Percentiles rank a stretch among this genome's conserved stretches.
These are phyloP conservation scores for Pyxicephalus adspersus DNA, from an alignment of 2,113 vertebrate species.

Conservation along the genomic window DNA sequence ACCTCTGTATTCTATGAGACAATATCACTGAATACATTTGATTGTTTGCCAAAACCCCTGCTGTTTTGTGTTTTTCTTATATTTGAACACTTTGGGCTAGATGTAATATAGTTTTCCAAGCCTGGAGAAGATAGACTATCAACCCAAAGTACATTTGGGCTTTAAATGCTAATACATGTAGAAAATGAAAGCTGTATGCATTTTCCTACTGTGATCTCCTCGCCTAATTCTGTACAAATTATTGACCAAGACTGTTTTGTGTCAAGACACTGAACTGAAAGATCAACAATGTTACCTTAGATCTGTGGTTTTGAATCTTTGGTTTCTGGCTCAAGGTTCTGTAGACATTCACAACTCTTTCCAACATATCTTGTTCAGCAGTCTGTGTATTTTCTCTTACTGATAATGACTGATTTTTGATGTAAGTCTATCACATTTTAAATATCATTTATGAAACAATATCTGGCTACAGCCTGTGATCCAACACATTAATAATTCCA, in stretches of 20 bases:
- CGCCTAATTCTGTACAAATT: conserved; percentile 2
- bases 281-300: conserved; percentile 41
- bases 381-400: conserved; percentile 24
- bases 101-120: no score
- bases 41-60: no score
- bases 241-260: background rate
- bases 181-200: background rate
- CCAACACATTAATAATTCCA: conserved; percentile 4
- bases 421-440: conserved; percentile 21
- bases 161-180: background rate
- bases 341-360: conserved; percentile 38
- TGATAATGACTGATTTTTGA: conserved; percentile 16
- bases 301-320: conserved; percentile 34
- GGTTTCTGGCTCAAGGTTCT: conserved; percentile 11
- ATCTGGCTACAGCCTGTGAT: background rate
- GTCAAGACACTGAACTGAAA: background rate
- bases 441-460: background rate
- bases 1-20: no score
- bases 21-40: no score
- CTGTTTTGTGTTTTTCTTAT: no score
- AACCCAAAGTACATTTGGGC: no score
- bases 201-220: background rate
- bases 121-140: no score
- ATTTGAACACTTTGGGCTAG: no score
- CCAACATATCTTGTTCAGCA: conserved; percentile 37